Evolutionary conservation across 2,113 vertebrate species (phyloP).

Genomic region (Scytalopus superciliaris): DNA sequence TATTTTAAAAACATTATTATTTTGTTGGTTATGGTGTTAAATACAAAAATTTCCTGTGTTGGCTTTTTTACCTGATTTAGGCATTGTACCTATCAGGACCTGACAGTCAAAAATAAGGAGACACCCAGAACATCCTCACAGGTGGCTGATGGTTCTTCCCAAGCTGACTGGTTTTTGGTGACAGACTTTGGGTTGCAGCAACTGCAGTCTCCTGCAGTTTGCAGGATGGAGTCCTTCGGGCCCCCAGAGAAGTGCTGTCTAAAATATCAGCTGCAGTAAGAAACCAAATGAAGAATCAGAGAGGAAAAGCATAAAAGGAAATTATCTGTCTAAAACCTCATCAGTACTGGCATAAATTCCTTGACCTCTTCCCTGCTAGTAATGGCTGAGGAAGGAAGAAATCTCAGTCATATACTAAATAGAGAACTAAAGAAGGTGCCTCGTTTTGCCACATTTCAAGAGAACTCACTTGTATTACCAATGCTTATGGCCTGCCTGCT

Average conservation of each 20-base stretch:
- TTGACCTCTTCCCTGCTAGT: background rate
- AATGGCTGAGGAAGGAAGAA: background rate
- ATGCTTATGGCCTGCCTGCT: background rate
- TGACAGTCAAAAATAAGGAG: background rate
- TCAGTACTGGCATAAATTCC: background rate
- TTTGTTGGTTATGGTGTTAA: background rate
- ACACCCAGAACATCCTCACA: background rate
- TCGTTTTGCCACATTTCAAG: background rate
- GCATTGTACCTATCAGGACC: background rate
- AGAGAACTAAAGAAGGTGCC: background rate
- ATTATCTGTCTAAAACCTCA: background rate
- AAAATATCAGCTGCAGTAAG: background rate
- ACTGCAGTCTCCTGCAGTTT: background rate
- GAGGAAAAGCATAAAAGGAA: background rate
- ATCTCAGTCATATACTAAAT: background rate
- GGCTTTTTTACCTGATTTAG: background rate
- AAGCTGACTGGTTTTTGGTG: background rate
- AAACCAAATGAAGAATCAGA: background rate
- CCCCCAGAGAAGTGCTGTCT: background rate
- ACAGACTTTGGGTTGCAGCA: background rate
- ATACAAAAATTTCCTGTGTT: background rate
- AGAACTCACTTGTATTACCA: background rate
- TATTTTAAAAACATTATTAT: background rate
- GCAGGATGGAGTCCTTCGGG: background rate
- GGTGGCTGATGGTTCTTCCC: background rate